Evolutionary conservation across 37 sponge, comb jelly and placozoan species (phyloP), one percentile per base, ranked within the genome.

Genomic region (Beroe forskalii): DNA sequence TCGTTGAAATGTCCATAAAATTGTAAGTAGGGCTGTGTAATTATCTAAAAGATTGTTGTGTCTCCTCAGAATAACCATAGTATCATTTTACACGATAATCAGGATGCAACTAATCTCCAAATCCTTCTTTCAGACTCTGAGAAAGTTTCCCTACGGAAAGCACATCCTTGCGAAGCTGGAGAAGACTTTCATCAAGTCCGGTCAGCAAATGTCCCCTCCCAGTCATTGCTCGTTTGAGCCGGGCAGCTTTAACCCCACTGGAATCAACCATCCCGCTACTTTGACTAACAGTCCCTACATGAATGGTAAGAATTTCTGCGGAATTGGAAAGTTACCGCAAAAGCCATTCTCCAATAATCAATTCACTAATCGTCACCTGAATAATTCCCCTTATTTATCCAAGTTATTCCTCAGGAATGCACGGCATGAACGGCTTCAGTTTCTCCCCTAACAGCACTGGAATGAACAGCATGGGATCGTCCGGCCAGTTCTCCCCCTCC

Each of bases 131-230:
- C 39, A 86, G 22, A 89, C 72, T 0, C 92, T 94, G 28, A 75
- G 96, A 27, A 95, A 92, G 90, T 97, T 93, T 93, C 95, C 94
- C 37, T 97, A 97, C 89, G 98, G 94, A 38, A 97, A 95, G 80
- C 94, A 94, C 93, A 95, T 97, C 60, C 93, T 95, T 1, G 90
- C 93, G 38, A 97, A 97, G 48, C 63, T 97, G 23, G 94, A 97
- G 90, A 93, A 94, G 92, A 92, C 91, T 31, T 67, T 90, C 33
- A 64, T 90, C 44, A 93, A 93, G 23, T 91, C 66, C 37, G 90
- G 90, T 32, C 67, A 72, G 40, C 75, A 33, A 20, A 33, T 72
- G 40, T 72, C 75, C 75, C 75, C 75, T 72, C 75, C 75, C 75
- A 72, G 35, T 39, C 75, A 33, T 4, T 72, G 75, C 75, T 35